These are phyloP conservation scores for Criorhina ranunculi DNA, from an alignment of 2,888 invertebrate genomes.

Conservation along the genomic window DNA sequence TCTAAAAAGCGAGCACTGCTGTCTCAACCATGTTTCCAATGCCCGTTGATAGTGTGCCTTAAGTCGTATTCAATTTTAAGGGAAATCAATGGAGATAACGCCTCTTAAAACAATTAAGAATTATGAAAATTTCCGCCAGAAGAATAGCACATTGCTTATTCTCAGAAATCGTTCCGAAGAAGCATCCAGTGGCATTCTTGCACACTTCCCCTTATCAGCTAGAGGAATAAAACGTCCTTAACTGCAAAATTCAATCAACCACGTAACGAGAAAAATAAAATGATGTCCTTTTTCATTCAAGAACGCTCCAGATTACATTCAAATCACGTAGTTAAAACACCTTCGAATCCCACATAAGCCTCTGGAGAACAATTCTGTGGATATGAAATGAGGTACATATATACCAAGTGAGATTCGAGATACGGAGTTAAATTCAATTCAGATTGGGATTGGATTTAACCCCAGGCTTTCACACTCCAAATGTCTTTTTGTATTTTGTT, in stretches of 20 bases:
- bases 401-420: constrained; percentile 5
- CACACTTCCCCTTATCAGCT: constrained; percentile 3
- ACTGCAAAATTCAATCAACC: constrained; percentile 59
- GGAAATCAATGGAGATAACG: no score
- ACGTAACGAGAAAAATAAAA: constrained; percentile 50
- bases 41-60: no score
- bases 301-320: constrained; percentile 31
- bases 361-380: constrained; percentile 25
- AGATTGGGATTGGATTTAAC: constrained; percentile 45
- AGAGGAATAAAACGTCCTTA: constrained; percentile 26
- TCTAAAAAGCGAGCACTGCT: no score
- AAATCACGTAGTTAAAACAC: constrained; percentile 52
- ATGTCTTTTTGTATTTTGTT: constrained; percentile 28
- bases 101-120: background rate
- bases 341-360: constrained; percentile 32
- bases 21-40: no score
- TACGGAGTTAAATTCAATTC: constrained; percentile 44
- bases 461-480: background rate
- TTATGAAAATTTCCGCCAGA: background rate
- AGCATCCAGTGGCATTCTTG: background rate
- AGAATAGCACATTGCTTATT: background rate
- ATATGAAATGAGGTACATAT: background rate
- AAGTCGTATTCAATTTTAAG: no score
- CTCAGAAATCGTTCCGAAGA: background rate
- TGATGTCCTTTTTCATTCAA: constrained; percentile 14